Evolutionary conservation across 2,888 invertebrate species (phyloP).

Genomic region (Morpho helenor): DNA sequence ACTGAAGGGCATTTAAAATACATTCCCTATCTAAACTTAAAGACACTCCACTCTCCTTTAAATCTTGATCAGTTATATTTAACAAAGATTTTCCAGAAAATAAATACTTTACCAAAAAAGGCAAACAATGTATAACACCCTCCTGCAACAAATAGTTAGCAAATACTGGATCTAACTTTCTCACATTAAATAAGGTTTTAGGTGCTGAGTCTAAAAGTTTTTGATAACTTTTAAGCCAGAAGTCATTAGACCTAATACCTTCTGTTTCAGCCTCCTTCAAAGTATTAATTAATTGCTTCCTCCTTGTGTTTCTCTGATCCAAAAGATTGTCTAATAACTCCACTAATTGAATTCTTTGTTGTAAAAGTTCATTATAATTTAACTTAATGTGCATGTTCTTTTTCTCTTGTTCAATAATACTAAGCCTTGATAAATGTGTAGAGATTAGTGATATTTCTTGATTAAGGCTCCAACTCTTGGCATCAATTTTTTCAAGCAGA

Average conservation of each 20-base stretch:
- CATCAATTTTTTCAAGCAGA: constrained; percentile 85
- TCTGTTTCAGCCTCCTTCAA: constrained; percentile 85
- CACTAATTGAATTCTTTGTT: constrained; percentile 83
- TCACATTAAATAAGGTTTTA: constrained; percentile 79
- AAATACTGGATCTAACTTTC: constrained; percentile 82
- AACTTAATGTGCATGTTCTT: constrained; percentile 82
- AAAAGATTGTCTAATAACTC: constrained; percentile 83
- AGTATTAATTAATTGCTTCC: constrained; percentile 82
- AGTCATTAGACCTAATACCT: constrained; percentile 75
- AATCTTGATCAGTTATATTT: constrained; percentile 75
- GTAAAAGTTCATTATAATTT: constrained; percentile 84
- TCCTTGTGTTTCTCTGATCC: constrained; percentile 82
- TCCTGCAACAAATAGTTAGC: constrained; percentile 84
- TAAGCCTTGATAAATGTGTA: constrained; percentile 84
- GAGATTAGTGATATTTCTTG: constrained; percentile 88
- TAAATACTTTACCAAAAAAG: constrained; percentile 82
- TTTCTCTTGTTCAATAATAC: constrained; percentile 85
- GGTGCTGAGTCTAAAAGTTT: constrained; percentile 88
- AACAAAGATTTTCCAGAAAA: constrained; percentile 73
- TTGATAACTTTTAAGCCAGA: constrained; percentile 91
- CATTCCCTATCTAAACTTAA: constrained; percentile 77
- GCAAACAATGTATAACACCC: constrained; percentile 87
- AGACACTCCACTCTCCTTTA: constrained; percentile 79
- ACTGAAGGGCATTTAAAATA: constrained; percentile 81
- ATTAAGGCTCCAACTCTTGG: constrained; percentile 86